Evolutionary conservation across 2,888 invertebrate genomes (phyloP), one percentile per base, ranked within the genome.

Genomic region (Ophion ventricosus): DNA sequence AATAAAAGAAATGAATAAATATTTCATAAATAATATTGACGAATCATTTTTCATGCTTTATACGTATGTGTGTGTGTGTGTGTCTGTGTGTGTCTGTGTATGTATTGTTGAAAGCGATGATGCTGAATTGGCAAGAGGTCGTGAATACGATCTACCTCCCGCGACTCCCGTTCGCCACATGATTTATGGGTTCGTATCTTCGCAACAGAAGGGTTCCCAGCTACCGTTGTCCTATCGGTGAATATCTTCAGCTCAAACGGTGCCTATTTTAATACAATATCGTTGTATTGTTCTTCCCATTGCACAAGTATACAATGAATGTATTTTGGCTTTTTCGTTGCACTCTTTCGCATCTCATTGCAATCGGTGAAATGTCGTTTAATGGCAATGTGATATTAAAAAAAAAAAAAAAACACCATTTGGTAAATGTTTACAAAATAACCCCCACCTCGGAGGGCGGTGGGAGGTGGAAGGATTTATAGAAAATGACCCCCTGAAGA

Each of bases 111-210:
- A 29, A 35, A 17, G 43, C 3, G 43, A 78, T 59, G 23, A 25
- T 70, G 61, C 78, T 61, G 29, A 61, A 70, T 70, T 70, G 20
- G 35, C 35, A 26, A 70, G 69, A 35, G 35, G 20, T 67, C 40
- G 57, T 43, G 35, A 66, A 66, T 17, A 17, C 35, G 20, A 14
- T 23, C 57, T 57, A 20, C 20, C 57, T 56, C 35, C 29, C n/a
- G 11, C 64, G 64, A 35, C 29, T 64, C 35, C n/a, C 64, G 64
- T 29, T 26, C 63, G 26, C 49, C 49, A 49, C 14, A 35, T 70
- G 63, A 78, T 54, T 70, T 25, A 63, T n/a, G 14, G 10, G 56
- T 72, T 54, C 63, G 49, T 54, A 20, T 29, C 70, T 64, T 54
- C 23, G 23, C 5, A 56, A 54, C 70, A 40, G 57, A 70, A 78